These are phyloP conservation scores for Calliphora vicina DNA, from an alignment of 1,140 invertebrate species.

Conservation along the genomic window DNA sequence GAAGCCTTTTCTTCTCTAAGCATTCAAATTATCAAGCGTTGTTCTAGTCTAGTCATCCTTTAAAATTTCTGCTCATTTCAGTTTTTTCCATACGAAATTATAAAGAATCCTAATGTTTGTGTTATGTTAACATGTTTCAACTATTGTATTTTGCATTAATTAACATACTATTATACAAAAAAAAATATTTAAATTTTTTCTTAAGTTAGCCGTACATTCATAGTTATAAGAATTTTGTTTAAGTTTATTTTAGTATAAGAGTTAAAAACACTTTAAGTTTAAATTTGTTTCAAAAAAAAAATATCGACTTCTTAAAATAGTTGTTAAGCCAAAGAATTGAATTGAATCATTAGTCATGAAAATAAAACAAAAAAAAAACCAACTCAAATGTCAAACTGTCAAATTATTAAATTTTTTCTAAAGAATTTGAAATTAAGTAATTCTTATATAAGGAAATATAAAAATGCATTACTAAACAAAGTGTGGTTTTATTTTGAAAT, in stretches of 20 bases:
- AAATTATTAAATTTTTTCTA: too few relatives aligned
- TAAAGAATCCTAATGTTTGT: neutral
- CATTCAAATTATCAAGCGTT: constrained; percentile 44
- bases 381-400: too few relatives aligned
- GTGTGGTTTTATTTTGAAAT: too few relatives aligned
- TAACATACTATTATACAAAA: too few relatives aligned
- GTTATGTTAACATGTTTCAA: neutral
- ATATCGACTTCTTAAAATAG: constrained; percentile 18
- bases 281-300: neutral
- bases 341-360: neutral
- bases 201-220: too few relatives aligned
- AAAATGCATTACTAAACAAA: neutral
- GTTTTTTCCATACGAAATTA: neutral
- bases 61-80: neutral
- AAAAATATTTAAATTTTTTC: too few relatives aligned
- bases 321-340: constrained; percentile 29
- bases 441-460: neutral
- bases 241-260: neutral
- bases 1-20: neutral
- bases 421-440: too few relatives aligned
- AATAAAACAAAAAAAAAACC: neutral
- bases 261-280: constrained; percentile 11
- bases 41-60: constrained; percentile 56
- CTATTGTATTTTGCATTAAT: too few relatives aligned
- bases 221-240: neutral